phyloP scores from a whole-genome alignment of 2,888 invertebrate genomes.

The Thecophora atra region DNA sequence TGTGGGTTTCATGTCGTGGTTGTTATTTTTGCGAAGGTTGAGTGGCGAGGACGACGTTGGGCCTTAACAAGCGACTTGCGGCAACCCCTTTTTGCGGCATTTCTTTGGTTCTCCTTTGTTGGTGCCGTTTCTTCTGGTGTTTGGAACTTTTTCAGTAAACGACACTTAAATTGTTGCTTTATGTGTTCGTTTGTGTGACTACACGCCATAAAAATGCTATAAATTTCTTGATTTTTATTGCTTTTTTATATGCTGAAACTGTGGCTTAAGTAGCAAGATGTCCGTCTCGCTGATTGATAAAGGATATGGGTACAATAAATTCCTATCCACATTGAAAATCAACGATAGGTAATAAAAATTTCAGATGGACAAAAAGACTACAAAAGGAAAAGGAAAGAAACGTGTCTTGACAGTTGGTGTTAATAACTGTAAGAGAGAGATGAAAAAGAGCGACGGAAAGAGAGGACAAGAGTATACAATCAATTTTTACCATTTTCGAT shows the following conservation, averaged over 20 bases:
- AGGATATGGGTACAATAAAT: conserved; percentile 1
- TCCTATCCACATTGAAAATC: not conserved
- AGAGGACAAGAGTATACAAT: no score
- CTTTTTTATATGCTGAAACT: conserved; percentile 26
- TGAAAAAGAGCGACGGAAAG: no score
- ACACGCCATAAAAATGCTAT: conserved; percentile 30
- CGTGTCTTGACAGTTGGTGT: no score
- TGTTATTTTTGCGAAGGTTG: not conserved
- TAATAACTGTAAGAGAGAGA: no score
- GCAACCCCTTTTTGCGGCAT: conserved; percentile 20
- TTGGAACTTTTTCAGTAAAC: conserved; percentile 27
- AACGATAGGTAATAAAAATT: conserved; percentile 9
- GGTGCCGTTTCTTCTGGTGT: conserved; percentile 1
- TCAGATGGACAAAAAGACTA: no score
- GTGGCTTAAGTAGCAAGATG: conserved; percentile 16
- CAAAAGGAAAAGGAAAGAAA: no score
- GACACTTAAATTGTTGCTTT: conserved; percentile 40
- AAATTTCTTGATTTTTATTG: conserved; percentile 41
- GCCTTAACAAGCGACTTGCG: no score
- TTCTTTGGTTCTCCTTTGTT: conserved; percentile 22
- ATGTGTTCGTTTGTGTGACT: not conserved
- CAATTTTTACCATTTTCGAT: no score
- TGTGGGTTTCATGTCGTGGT: conserved; percentile 28
- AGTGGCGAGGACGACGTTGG: no score
- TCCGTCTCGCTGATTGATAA: conserved; percentile 24